Evolutionary conservation across 1,140 invertebrate genomes (phyloP), one percentile per base, ranked within the genome.

Genomic region (Hestina assimilis): DNA sequence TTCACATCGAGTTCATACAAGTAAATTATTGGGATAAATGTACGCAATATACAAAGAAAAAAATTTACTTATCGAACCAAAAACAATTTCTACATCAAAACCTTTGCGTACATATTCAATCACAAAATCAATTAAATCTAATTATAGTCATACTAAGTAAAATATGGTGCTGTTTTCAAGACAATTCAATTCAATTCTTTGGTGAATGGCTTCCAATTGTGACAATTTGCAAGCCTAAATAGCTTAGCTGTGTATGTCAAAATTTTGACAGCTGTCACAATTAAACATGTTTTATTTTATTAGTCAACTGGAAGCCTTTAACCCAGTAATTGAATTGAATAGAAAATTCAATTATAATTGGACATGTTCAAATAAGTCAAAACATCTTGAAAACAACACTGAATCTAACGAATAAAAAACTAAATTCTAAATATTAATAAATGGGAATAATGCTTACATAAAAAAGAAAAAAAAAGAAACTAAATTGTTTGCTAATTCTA

Each of bases 391-490:
- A 79, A 80, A 77, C 75, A 78, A 67, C 79, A 80, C 69, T 48
- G 69, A 17, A 17, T 29, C 11, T 19, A 59, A 62, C 33, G 42
- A 58, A 68, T 62, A 69, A 60, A 61, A 71, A 75, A 76, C 73
- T 78, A 83, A 77, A 68, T 54, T 56, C 72, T 76, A 82, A 74
- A 72, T 66, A 73, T 74, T 58, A 74, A 70, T 69, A 78, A 73
- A 75, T 76, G 80, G 83, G 79, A 87, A 87, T 86, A 84, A 79
- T 82, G 69, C 81, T 82, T 84, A 83, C 72, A 63, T n/a, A n/a
- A n/a, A n/a, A n/a, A n/a, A n/a, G n/a, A n/a, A n/a, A n/a, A n/a
- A n/a, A n/a, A n/a, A n/a, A n/a, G 69, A 69, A 81, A 56, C 73
- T 79, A 82, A 75, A 62, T 54, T 52, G 56, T 69, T 77, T 73